Base-by-base conservation (phyloP, 2,888 invertebrate genomes). In the Watsonalla binaria region DNA sequence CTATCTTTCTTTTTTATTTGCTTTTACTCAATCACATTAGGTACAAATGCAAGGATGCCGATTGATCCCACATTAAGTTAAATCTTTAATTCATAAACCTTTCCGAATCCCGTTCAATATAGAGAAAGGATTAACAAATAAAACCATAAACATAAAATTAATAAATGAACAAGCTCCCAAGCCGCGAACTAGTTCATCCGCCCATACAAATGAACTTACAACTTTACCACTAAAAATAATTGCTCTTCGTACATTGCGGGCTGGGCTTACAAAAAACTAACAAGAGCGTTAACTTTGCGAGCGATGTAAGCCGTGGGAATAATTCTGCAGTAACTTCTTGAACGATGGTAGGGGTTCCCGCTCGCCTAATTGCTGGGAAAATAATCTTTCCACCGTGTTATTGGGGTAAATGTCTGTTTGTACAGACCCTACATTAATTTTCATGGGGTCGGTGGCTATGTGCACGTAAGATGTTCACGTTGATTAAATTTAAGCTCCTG, bases 301-400 rank as follows among this genome's bases (percentile, higher is more conserved):
- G 39, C 49, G 15, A 37, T 49, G 49, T 13, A 37, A 15, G 9
- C 7, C 15, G 34, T 35, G 8, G 14, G 8, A 39, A 5, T 13
- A 9, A 37, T 37, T 15, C 14, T 37, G n/a, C 5, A 24, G 51
- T 52, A 46, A n/a, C 47, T 53, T 35, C 39, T 49, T 45, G 51
- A 42, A 46, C 48, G 51, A 35, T 49, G 42, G 54, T 51, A 49
- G 13, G 51, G 51, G 47, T 55, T 54, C 47, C 55, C 56, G 50
- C 47, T 54, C 58, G 56, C 61, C 65, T 75, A 76, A 78, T 78
- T 70, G 73, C 65, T 55, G 65, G 65, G 65, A 65, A 78, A 74
- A 78, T 78, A 78, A 78, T 78, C 71, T 77, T 73, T 71, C 66
- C 61, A 47, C 68, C 60, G 59, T 62, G 72, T 71, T 74, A 75